Evolutionary conservation across 2,113 vertebrate genomes (phyloP), one percentile per base, ranked within the genome.

Genomic region (Cephalopterus ornatus): DNA sequence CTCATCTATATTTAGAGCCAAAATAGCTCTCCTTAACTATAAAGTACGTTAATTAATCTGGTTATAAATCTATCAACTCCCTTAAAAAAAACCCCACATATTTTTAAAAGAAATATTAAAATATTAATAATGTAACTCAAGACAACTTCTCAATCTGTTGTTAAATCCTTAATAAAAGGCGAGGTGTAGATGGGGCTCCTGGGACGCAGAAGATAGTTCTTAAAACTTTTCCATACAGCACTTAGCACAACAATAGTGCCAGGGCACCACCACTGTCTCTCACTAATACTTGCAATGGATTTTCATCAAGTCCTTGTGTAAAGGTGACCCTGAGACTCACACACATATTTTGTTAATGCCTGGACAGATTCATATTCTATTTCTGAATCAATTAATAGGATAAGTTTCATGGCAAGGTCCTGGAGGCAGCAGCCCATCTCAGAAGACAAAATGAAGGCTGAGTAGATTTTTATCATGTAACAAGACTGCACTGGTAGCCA

Each of bases 381-480:
- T 92, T 78, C 61, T 87, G 20, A 14, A 65, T 23, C 61, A 78
- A 78, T 55, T 87, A 94, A 71, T 35, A 44, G 12, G n/a, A 24
- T 52, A 16, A 82, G 90, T 83, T 75, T 53, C 70, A 87, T 24
- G 28, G 49, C n/a, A 86, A 75, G 44, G 35, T 63, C 47, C 53
- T 75, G 49, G 35, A 79, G 49, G 71, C 66, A 92, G 55, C 39
- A 91, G 59, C 63, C 47, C 49, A 78, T 81, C 44, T 82, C 47
- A 39, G 42, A 84, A 76, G 77, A 78, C 28, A 22, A 55, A 93
- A 94, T 30, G 71, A 86, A 74, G 66, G 37, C 63, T 23, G 12
- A 90, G n/a, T 49, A 70, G 26, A 76, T 63, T 95, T 96, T 86
- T 75, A 79, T 66, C 74, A 73, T 66, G 92, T 95, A 83, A 70